phyloP scores from a whole-genome alignment of 1,140 invertebrate species.

The Triops longicaudatus region DNA sequence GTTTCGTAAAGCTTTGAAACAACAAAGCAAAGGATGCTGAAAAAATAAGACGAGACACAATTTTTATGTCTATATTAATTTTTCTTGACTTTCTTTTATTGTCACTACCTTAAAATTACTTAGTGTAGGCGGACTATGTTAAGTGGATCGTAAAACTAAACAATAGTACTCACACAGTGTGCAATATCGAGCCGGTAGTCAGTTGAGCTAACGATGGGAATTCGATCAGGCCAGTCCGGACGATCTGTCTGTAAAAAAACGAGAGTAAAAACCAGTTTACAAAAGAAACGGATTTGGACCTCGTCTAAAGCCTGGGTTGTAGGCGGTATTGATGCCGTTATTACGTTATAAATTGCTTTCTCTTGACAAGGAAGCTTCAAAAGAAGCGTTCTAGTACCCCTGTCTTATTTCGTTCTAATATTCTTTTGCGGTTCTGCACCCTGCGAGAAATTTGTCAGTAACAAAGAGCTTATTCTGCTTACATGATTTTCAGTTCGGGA shows the following conservation, averaged over 20 bases:
- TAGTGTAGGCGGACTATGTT: too few species aligned
- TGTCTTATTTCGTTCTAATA: neutral
- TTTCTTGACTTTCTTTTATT: too few species aligned
- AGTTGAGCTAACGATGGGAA: conserved; percentile 45
- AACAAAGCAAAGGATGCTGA: conserved; percentile 27
- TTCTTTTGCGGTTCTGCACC: neutral
- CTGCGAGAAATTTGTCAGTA: neutral
- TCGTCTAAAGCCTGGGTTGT: too few species aligned
- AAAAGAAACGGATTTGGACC: too few species aligned
- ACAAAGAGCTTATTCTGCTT: conserved; percentile 40
- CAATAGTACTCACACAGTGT: conserved; percentile 46
- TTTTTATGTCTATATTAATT: too few species aligned
- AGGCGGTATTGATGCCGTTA: too few species aligned
- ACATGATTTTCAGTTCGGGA: conserved; percentile 43
- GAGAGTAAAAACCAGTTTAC: neutral
- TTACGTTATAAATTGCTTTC: too few species aligned
- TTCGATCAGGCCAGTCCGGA: conserved; percentile 44
- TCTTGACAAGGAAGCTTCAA: too few species aligned
- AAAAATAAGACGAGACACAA: too few species aligned
- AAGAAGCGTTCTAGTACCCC: too few species aligned
- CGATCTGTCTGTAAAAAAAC: conserved; percentile 45
- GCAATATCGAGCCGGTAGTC: conserved; percentile 43
- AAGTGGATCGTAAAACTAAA: too few species aligned
- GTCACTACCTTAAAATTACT: too few species aligned
- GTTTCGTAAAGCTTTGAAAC: conserved; percentile 21